Evolutionary conservation across 92 coral and sea anemone species (phyloP), one percentile per base, ranked within the genome.

Genomic region (Actinernus sp.): DNA sequence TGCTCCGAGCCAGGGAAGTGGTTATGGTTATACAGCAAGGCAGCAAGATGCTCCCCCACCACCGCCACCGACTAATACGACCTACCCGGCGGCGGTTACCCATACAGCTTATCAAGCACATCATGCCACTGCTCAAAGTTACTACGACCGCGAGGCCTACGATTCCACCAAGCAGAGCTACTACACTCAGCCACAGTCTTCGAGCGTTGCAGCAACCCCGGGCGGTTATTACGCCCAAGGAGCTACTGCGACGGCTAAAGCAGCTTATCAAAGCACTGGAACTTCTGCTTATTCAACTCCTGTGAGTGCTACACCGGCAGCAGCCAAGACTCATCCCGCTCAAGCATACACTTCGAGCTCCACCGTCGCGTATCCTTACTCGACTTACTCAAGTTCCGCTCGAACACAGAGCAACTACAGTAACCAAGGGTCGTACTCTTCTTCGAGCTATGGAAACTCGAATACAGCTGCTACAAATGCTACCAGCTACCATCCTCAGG

Each of bases 1-100:
- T 3, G 87, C 95, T 33, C 66, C 90, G 22, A 63, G 69, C 2
- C 91, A 84, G 49, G 98, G 95, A 31, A 92, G 95, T 31, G 93
- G 97, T 67, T 94, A 94, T 73, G 98, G 98, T 68, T 94, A 94
- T 50, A 94, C 98, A 44, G 97, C 98, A 57, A 77, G 98, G 31
- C 97, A 83, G 24, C 98, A 94, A 70, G 98, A 94, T 36, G 88
- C 93, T 71, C 87, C 97, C 11, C 95, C 96, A 52, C 91, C 96
- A 25, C 97, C 95, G 26, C 96, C 97, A 68, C 82, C 97, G 61
- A 83, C 97, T 40, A 86, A 88, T 53, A 83, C 92, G 22, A 74
- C 95, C 8, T 87, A 88, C 40, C 95, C 76, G 60, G 76, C 92
- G 6, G 18, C 10, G 22, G 88, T 79, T 18, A 76, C 97, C 31